phyloP scores from a whole-genome alignment of 1,140 invertebrate species.

The Formica selysi region DNA sequence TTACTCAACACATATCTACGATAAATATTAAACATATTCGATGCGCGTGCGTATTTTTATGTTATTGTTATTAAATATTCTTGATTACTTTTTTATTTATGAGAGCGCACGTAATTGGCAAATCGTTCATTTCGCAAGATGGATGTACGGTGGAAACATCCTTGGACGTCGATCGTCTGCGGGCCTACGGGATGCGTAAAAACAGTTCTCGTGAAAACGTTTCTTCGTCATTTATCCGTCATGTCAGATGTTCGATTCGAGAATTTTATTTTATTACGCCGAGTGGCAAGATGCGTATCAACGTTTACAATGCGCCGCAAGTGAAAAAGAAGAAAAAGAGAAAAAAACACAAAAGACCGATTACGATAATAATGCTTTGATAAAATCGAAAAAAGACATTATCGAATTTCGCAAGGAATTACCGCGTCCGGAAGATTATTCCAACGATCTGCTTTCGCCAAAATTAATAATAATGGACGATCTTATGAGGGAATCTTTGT shows the following conservation, averaged over 20 bases:
- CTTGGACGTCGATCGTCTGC: too few relatives aligned
- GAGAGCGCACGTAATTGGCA: accelerated
- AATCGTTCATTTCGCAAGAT: too few relatives aligned
- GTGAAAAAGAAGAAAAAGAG: too few relatives aligned
- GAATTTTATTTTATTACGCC: constrained; percentile 12
- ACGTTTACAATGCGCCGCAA: background rate
- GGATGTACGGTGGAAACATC: too few relatives aligned
- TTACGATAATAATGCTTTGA: background rate
- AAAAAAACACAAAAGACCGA: background rate
- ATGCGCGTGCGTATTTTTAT: too few relatives aligned
- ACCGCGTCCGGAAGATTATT: background rate
- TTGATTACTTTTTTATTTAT: too few relatives aligned
- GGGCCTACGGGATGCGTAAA: too few relatives aligned
- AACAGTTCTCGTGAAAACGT: background rate
- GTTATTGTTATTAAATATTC: too few relatives aligned
- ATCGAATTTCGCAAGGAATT: background rate
- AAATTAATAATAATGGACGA: constrained; percentile 13
- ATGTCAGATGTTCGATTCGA: background rate
- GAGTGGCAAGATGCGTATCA: background rate
- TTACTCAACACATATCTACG: too few relatives aligned
- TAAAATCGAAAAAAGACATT: too few relatives aligned
- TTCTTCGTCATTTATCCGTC: background rate
- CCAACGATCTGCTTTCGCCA: background rate
- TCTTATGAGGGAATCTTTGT: constrained; percentile 12
- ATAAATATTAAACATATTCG: too few relatives aligned